Evolutionary conservation across 2,797 vertebrate species (phyloP).

Genomic region (Enteromius fasciolatus): DNA sequence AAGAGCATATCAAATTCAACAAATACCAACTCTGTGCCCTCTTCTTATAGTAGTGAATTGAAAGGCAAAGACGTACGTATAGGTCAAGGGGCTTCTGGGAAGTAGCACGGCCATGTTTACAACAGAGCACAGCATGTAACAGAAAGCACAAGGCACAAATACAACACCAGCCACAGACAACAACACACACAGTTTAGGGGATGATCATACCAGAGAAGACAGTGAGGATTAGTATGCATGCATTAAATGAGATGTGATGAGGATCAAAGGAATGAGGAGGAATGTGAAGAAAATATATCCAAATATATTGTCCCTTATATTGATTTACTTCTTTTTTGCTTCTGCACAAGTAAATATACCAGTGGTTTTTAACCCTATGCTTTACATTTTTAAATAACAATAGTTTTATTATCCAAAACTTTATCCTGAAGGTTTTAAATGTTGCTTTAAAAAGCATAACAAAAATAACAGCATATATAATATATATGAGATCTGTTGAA

Average conservation of each 20-base stretch:
- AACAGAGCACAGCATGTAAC: conserved; percentile 78
- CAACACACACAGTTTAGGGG: conserved; percentile 59
- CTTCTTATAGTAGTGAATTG: conserved; percentile 40
- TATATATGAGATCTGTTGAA: conserved; percentile 16
- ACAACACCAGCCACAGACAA: conserved; percentile 58
- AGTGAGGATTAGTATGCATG: conserved; percentile 44
- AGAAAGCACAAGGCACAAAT: conserved; percentile 78
- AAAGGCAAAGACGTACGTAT: conserved; percentile 75
- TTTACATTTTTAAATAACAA: not conserved
- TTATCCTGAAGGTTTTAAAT: no score
- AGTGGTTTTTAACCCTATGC: not conserved
- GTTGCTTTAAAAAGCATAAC: no score
- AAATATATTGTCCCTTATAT: conserved; percentile 70
- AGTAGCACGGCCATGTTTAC: conserved; percentile 67
- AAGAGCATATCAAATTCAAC: conserved; percentile 33
- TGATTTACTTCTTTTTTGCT: conserved; percentile 70
- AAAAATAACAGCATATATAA: not conserved
- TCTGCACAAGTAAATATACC: conserved; percentile 33
- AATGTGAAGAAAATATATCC: conserved; percentile 74
- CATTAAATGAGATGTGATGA: conserved; percentile 16
- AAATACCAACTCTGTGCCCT: conserved; percentile 30
- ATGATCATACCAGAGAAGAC: conserved; percentile 42
- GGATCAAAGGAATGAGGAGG: conserved; percentile 56
- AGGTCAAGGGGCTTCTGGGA: conserved; percentile 81
- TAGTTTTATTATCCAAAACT: not conserved